These are phyloP conservation scores for Acleris laterana DNA, from an alignment of 2,888 invertebrate species.

Conservation along the genomic window DNA sequence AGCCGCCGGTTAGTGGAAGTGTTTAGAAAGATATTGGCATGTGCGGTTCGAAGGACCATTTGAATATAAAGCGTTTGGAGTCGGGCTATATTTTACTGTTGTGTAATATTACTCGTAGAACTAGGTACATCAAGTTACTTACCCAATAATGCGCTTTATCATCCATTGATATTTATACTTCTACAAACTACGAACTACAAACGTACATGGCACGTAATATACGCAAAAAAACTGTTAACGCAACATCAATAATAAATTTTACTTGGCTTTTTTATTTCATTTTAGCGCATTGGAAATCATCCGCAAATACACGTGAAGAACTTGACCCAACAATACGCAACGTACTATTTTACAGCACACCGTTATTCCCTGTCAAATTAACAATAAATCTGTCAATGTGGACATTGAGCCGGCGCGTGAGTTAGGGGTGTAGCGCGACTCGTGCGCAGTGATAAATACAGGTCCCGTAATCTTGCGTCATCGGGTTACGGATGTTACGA, in stretches of 20 bases:
- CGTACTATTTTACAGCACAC: slow-evolving; percentile 10
- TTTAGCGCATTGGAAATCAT: not conserved
- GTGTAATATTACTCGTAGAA: no score
- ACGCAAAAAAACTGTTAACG: no score
- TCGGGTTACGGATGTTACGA: slow-evolving; percentile 48
- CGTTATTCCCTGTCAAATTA: slow-evolving; percentile 29
- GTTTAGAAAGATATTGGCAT: not conserved
- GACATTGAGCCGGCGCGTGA: slow-evolving; percentile 42
- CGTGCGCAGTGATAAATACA: slow-evolving; percentile 68
- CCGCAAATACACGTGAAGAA: not conserved
- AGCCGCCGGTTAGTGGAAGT: not conserved
- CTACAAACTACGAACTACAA: no score
- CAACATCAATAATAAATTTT: no score
- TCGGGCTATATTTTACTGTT: not conserved
- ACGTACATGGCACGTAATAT: no score
- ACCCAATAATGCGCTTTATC: no score
- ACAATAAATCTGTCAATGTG: slow-evolving; percentile 43
- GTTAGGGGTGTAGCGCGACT: slow-evolving; percentile 61
- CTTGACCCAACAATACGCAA: not conserved
- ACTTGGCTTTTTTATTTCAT: no score
- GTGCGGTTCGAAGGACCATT: slow-evolving; percentile 4
- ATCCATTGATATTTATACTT: no score
- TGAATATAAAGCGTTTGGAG: not conserved
- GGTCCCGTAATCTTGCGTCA: slow-evolving; percentile 71
- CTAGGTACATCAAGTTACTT: no score